Percentiles rank a stretch among this genome's conserved stretches.
phyloP scores from a whole-genome alignment of 2,797 vertebrate genomes.

The Cygnus olor region DNA sequence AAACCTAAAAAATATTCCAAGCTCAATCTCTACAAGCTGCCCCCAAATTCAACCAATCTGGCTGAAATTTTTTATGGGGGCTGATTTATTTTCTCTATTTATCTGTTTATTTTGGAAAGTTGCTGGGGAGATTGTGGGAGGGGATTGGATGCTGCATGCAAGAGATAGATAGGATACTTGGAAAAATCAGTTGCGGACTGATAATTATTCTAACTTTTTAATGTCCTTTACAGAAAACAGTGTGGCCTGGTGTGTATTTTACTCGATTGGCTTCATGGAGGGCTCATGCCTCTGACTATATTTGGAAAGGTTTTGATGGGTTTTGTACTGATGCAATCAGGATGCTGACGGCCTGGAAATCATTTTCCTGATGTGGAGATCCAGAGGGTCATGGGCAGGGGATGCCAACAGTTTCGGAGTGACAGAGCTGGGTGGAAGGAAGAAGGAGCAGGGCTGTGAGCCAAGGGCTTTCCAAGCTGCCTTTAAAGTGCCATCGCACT shows the following conservation, averaged over 20 bases:
- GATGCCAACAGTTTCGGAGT: conserved; percentile 14
- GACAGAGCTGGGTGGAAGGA: background rate
- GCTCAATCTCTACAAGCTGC: background rate
- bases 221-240: conserved; percentile 43
- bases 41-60: background rate
- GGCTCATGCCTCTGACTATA: conserved; percentile 59
- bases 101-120: conserved; percentile 66
- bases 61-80: background rate
- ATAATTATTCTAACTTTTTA: conserved; percentile 56
- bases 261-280: background rate
- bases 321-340: conserved; percentile 43
- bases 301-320: conserved; percentile 58
- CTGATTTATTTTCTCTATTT: conserved; percentile 39
- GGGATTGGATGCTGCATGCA: conserved; percentile 18
- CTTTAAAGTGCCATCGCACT: background rate
- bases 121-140: conserved; percentile 54
- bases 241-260: conserved; percentile 41
- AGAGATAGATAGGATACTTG: conserved; percentile 46
- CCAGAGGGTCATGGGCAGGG: background rate
- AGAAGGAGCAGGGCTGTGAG: conserved; percentile 7
- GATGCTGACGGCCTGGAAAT: conserved; percentile 45
- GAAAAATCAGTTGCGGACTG: conserved; percentile 37
- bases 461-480: conserved; percentile 30
- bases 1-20: background rate
- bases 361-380: conserved; percentile 28